These are phyloP conservation scores for Oncorhynchus keta DNA, from an alignment of 2,113 vertebrate genomes.

Conservation along the genomic window DNA sequence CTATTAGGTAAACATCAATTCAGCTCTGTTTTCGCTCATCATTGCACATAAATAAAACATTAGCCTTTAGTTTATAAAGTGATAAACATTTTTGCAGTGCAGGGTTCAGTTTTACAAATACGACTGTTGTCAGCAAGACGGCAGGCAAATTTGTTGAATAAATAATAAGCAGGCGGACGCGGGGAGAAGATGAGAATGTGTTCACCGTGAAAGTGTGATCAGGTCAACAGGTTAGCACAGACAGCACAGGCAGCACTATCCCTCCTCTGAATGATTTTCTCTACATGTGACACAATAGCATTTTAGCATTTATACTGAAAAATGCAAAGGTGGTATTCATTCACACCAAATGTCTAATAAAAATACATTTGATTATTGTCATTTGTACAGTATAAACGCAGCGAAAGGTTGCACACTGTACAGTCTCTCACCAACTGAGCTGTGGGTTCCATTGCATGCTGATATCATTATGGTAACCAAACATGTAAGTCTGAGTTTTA, in stretches of 20 bases:
- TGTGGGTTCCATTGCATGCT: no score
- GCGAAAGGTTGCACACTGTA: no score
- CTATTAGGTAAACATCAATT: conserved; percentile 88
- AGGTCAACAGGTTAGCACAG: conserved; percentile 70
- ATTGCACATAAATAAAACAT: conserved; percentile 89
- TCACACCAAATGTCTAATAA: neutral
- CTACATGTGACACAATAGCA: neutral
- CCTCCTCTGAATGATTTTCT: neutral
- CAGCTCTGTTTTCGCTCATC: conserved; percentile 77
- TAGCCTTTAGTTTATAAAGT: conserved; percentile 83
- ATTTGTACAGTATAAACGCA: no score
- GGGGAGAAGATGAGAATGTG: conserved; percentile 30
- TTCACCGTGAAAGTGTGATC: conserved; percentile 53
- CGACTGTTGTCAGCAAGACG: conserved; percentile 85
- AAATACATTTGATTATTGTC: neutral
- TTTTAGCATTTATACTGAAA: neutral
- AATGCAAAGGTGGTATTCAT: neutral
- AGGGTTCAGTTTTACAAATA: conserved; percentile 83
- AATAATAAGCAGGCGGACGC: conserved; percentile 81
- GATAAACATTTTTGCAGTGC: conserved; percentile 84
- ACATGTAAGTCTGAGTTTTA: no score
- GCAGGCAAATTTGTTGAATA: conserved; percentile 81
- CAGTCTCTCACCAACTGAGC: no score
- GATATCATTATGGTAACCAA: no score
- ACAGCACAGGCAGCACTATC: conserved; percentile 44